Conservation (phyloP, 2,113 vertebrate species). For the Antechinus flavipes region DNA sequence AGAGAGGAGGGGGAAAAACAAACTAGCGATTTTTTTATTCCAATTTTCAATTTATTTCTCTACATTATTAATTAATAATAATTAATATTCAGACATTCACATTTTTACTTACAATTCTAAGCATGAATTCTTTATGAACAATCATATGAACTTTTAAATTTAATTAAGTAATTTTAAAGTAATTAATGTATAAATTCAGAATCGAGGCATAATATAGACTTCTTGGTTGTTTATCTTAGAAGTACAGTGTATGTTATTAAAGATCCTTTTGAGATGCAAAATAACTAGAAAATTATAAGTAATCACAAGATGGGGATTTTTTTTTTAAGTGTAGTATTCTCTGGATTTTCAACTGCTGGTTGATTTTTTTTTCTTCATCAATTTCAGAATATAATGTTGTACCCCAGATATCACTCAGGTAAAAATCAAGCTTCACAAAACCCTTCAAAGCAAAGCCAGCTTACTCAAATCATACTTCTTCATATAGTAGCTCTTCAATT, state of each 20-base stretch:
- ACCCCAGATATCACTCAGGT: not conserved
- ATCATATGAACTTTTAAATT: conserved; percentile 92
- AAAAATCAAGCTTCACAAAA: accelerated
- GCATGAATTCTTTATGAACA: conserved; percentile 96
- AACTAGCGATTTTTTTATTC: conserved; percentile 84
- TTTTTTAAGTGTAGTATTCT: conserved; percentile 51
- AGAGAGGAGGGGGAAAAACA: conserved; percentile 80
- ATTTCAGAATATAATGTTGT: not conserved
- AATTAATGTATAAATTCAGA: conserved; percentile 93
- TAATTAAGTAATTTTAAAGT: conserved; percentile 96
- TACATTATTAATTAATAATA: conserved; percentile 96
- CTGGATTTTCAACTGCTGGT: not conserved
- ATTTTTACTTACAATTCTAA: conserved; percentile 94
- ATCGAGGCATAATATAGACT: conserved; percentile 73
- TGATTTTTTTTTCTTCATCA: not conserved
- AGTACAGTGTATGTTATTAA: conserved; percentile 70
- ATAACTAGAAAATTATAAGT: conserved; percentile 60
- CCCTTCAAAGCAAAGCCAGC: not conserved
- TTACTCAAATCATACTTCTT: not conserved
- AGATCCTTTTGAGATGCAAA: conserved; percentile 79
- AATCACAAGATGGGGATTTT: conserved; percentile 60
- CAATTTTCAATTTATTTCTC: conserved; percentile 89
- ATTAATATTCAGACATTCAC: conserved; percentile 95
- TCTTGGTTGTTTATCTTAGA: conserved; percentile 78
- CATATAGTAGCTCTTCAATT: conserved; percentile 32